Conservation (phyloP, 2,113 vertebrate species). For the Nyctereutes procyonoides region DNA sequence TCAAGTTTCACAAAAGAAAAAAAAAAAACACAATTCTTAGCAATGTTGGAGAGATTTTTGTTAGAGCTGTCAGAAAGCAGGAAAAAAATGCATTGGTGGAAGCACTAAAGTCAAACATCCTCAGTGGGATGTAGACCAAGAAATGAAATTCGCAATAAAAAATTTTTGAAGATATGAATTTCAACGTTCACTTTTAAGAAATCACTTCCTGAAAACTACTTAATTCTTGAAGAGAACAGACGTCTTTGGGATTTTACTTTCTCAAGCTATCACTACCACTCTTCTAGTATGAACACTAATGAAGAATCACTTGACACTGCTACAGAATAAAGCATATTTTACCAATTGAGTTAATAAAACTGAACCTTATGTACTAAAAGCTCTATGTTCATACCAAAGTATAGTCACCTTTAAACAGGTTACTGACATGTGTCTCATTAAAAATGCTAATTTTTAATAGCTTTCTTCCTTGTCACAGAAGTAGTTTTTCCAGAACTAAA, state of each 20-base stretch:
- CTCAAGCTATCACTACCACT: neutral
- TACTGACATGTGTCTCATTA: neutral
- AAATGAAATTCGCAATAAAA: conserved; percentile 32
- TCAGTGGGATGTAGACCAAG: neutral
- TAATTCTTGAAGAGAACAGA: neutral
- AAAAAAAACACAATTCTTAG: neutral
- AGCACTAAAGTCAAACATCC: neutral
- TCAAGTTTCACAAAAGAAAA: neutral
- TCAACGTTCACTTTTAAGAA: conserved; percentile 37
- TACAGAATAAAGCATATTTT: neutral
- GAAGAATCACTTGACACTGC: neutral
- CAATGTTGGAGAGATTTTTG: neutral
- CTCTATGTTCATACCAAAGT: neutral
- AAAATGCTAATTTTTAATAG: conserved; percentile 23
- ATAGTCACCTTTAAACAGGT: neutral
- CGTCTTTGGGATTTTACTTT: neutral
- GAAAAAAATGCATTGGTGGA: neutral
- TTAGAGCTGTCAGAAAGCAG: neutral
- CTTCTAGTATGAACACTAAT: conserved; percentile 18
- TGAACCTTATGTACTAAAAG: neutral
- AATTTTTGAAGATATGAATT: neutral
- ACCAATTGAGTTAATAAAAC: neutral
- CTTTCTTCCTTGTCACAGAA: neutral
- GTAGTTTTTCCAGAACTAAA: conserved; percentile 23
- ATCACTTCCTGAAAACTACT: neutral